Conservation (phyloP, 1,140 invertebrate species). For the Pseudomyrmex dendroicus region DNA sequence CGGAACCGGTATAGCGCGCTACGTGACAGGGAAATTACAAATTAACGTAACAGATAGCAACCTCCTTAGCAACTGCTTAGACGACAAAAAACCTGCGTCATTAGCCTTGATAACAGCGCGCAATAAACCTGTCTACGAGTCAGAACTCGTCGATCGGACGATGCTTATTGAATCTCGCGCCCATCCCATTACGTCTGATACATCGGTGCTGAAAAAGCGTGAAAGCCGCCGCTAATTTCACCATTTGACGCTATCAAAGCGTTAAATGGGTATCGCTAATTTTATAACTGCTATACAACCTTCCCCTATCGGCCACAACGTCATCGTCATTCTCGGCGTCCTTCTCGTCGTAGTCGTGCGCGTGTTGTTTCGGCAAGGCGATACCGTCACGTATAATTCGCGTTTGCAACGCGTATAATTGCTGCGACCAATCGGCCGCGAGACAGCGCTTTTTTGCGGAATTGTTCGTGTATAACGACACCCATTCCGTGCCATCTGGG, state of each 20-base stretch:
- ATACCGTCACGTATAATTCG: slow-evolving; percentile 37
- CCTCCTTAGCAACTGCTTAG: slow-evolving; percentile 1
- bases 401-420: slow-evolving; percentile 39
- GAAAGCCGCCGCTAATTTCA: slow-evolving; percentile 47
- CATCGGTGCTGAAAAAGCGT: slow-evolving; percentile 35
- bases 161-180: slow-evolving; percentile 44
- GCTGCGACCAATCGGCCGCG: slow-evolving; percentile 15
- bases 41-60: slow-evolving; percentile 25
- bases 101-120: slow-evolving; percentile 54
- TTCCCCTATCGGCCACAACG: background rate
- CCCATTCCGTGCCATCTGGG: slow-evolving; percentile 25
- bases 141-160: slow-evolving; percentile 38
- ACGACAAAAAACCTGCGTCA: slow-evolving; percentile 36
- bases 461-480: slow-evolving; percentile 40
- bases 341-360: no score
- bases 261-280: slow-evolving; percentile 58
- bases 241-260: slow-evolving; percentile 49
- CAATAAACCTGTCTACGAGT: slow-evolving; percentile 48
- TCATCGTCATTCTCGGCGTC: no score
- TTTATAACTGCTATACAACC: slow-evolving; percentile 35
- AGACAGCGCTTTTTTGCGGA: slow-evolving; percentile 31
- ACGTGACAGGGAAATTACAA: slow-evolving; percentile 24
- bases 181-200: background rate
- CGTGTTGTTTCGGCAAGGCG: slow-evolving; percentile 37
- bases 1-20: background rate